Evolutionary conservation across 2,113 vertebrate genomes (phyloP).

Genomic region (Tor tambroides): DNA sequence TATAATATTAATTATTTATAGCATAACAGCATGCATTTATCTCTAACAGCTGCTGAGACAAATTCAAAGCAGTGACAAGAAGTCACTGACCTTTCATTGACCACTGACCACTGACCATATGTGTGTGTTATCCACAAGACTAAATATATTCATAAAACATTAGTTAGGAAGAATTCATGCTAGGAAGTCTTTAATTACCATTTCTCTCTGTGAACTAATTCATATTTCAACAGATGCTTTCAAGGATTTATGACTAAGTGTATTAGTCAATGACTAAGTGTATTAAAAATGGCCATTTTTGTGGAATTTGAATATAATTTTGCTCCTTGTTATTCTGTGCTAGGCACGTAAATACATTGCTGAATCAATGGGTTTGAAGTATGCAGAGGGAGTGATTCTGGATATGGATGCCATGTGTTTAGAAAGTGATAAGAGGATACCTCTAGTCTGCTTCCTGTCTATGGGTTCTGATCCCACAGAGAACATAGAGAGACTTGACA

Average conservation of each 20-base stretch:
- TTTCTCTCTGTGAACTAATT: neutral
- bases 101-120: neutral
- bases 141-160: neutral
- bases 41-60: neutral
- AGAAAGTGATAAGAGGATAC: constrained; percentile 79
- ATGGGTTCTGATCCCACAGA: constrained; percentile 86
- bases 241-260: neutral
- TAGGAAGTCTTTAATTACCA: neutral
- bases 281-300: neutral
- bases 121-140: constrained; percentile 5
- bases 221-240: neutral
- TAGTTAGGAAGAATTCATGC: neutral
- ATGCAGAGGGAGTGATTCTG: constrained; percentile 80
- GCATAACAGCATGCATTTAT: neutral
- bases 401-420: constrained; percentile 81
- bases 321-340: neutral
- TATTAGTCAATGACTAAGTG: neutral
- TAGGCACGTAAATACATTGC: constrained; percentile 82
- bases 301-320: constrained; percentile 10
- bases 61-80: constrained; percentile 6
- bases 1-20: neutral
- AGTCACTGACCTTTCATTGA: neutral
- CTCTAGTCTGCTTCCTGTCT: constrained; percentile 82
- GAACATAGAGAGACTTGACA: constrained; percentile 82
- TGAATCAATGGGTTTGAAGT: constrained; percentile 78